Evolutionary conservation across 1,140 invertebrate species (phyloP).

Genomic region (Drosophila lini): DNA sequence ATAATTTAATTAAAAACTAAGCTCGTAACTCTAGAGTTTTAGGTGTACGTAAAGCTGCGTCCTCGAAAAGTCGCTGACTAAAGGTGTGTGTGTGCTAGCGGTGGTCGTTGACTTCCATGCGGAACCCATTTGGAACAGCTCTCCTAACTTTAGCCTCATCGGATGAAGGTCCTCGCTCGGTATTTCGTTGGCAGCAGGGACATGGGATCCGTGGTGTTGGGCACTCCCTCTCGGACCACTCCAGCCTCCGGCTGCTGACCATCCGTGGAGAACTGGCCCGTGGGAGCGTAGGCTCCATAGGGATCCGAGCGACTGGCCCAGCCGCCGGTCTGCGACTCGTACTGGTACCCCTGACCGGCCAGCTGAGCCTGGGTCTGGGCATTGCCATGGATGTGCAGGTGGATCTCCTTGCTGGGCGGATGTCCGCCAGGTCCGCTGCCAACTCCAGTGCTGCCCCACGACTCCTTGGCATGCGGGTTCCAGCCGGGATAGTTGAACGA

Average conservation of each 20-base stretch:
- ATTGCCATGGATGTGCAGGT: slow-evolving; percentile 79
- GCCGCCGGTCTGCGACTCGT: slow-evolving; percentile 53
- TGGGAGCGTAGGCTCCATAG: slow-evolving; percentile 62
- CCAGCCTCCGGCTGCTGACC: slow-evolving; percentile 9
- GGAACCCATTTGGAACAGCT: slow-evolving; percentile 17
- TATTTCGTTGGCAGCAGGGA: slow-evolving; percentile 72
- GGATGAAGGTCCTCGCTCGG: slow-evolving; percentile 63
- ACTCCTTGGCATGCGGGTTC: slow-evolving; percentile 66
- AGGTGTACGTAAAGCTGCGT: slow-evolving; percentile 69
- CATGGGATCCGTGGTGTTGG: slow-evolving; percentile 69
- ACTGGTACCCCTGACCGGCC: slow-evolving; percentile 53
- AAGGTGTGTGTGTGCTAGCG: slow-evolving; percentile 49
- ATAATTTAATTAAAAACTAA: slow-evolving; percentile 67
- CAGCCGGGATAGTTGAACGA: slow-evolving; percentile 72
- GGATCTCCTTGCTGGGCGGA: slow-evolving; percentile 78
- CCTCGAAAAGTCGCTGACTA: slow-evolving; percentile 73
- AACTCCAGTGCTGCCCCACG: slow-evolving; percentile 56
- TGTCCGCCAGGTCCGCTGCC: slow-evolving; percentile 14
- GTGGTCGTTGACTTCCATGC: slow-evolving; percentile 56
- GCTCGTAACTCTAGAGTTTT: slow-evolving; percentile 59
- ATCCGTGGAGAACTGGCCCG: slow-evolving; percentile 43
- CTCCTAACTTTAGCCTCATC: slow-evolving; percentile 26
- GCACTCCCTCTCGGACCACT: slow-evolving; percentile 43
- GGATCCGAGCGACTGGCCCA: slow-evolving; percentile 78
- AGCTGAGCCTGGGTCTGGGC: slow-evolving; percentile 63